These are phyloP conservation scores for Lumbricus terrestris DNA, from an alignment of 2,888 invertebrate species.

Conservation along the genomic window DNA sequence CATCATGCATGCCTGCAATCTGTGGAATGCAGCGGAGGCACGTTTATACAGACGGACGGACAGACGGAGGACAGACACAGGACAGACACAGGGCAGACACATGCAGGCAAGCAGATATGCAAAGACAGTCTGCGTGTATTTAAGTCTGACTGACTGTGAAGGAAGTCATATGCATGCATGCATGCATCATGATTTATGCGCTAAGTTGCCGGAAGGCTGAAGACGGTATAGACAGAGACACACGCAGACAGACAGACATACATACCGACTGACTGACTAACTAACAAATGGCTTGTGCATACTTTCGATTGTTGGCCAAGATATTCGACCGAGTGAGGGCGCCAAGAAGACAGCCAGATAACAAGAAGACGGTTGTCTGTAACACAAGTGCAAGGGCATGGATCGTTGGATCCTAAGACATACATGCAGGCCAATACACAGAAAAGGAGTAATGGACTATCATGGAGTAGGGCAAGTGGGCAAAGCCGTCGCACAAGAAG, in stretches of 20 bases:
- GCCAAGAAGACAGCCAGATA: too few species aligned
- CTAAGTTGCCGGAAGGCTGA: not conserved
- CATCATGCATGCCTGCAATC: not conserved
- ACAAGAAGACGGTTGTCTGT: too few species aligned
- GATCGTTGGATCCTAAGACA: not conserved
- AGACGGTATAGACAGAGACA: not conserved
- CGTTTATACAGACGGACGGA: not conserved
- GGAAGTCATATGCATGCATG: not conserved
- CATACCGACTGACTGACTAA: not conserved
- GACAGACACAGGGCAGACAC: too few species aligned
- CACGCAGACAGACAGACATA: not conserved
- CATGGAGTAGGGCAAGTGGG: not conserved
- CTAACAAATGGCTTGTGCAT: not conserved
- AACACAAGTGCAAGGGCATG: not conserved
- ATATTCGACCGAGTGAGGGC: not conserved
- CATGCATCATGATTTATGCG: not conserved
- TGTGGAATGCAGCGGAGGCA: not conserved
- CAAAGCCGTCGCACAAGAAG: too few species aligned
- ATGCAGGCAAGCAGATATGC: not conserved
- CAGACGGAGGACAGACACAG: not conserved
- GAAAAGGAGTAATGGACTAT: too few species aligned
- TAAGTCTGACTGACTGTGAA: not conserved
- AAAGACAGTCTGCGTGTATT: not conserved
- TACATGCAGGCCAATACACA: not conserved
- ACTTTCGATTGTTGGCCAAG: not conserved